Percentiles rank a stretch among this genome's conserved stretches.
Evolutionary conservation across 2,888 invertebrate genomes (phyloP).

Genomic region (Torymus auratus): DNA sequence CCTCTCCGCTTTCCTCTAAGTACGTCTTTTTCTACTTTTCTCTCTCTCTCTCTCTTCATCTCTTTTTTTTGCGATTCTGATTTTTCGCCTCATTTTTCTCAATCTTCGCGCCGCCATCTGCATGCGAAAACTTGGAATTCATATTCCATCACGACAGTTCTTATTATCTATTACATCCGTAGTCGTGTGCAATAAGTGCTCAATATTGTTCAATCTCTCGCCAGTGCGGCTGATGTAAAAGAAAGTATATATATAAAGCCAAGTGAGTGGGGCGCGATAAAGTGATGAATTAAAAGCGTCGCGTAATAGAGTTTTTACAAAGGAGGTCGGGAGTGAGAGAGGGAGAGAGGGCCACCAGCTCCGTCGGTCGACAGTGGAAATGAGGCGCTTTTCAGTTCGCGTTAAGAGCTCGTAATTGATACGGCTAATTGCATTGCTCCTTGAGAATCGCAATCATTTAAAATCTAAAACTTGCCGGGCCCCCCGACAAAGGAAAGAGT

Average conservation of each 20-base stretch:
- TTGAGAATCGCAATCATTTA: slow-evolving; percentile 43
- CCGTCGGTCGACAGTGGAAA: slow-evolving; percentile 56
- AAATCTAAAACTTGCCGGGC: slow-evolving; percentile 3
- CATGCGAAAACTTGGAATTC: background rate
- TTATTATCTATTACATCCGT: too few species aligned
- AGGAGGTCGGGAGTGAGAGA: slow-evolving; percentile 53
- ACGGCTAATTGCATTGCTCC: slow-evolving; percentile 69
- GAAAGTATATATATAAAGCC: background rate
- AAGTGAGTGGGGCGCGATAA: background rate
- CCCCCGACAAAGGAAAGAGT: background rate
- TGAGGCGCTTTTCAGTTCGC: slow-evolving; percentile 45
- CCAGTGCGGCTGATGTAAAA: too few species aligned
- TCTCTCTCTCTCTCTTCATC: slow-evolving; percentile 1
- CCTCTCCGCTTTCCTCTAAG: slow-evolving; percentile 14
- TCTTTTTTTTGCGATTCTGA: background rate
- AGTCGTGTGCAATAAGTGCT: too few species aligned
- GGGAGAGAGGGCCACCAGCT: too few species aligned
- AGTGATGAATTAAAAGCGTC: slow-evolving; percentile 66
- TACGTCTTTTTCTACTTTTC: slow-evolving; percentile 27
- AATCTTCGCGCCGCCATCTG: background rate
- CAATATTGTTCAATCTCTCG: too few species aligned
- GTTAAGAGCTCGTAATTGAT: slow-evolving; percentile 72
- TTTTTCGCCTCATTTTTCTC: background rate
- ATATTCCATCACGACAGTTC: background rate
- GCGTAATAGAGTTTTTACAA: slow-evolving; percentile 71